Percentiles rank a stretch among this genome's conserved stretches.
These are phyloP conservation scores for Anthopleura sola DNA, from an alignment of 64 coral and sea anemone species.

Conservation along the genomic window DNA sequence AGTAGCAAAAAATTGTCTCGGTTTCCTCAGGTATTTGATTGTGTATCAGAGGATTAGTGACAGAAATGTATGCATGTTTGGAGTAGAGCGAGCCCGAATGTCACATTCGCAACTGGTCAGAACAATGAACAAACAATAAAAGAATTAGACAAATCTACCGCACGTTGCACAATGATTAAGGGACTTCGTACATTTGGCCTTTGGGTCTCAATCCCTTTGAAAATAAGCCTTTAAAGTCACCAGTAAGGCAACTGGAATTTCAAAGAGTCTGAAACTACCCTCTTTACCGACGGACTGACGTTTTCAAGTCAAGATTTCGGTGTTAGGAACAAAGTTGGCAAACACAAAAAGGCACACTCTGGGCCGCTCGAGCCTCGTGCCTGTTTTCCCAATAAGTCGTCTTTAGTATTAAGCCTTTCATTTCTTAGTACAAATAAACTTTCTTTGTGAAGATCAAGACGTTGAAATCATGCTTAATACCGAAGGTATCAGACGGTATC, in stretches of 20 bases:
- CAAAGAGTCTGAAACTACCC: not conserved
- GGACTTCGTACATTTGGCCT: slow-evolving; percentile 17
- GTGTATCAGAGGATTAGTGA: not conserved
- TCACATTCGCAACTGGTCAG: not conserved
- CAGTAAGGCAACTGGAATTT: not conserved
- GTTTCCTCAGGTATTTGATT: not conserved
- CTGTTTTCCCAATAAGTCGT: not conserved
- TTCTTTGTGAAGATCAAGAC: not conserved
- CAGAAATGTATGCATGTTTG: slow-evolving; percentile 24
- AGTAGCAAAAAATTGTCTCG: not conserved
- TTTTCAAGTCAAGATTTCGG: not conserved
- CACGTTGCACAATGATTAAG: slow-evolving; percentile 18
- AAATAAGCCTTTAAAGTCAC: not conserved
- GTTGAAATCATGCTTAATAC: not conserved
- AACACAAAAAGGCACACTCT: slow-evolving; percentile 20
- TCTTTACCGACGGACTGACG: not conserved
- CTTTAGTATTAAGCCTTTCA: not conserved
- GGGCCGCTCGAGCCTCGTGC: not conserved
- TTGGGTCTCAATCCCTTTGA: not conserved
- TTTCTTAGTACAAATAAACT: not conserved
- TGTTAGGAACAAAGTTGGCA: not conserved
- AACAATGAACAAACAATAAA: slow-evolving; percentile 27
- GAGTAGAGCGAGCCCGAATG: not conserved
- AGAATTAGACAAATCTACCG: slow-evolving; percentile 26
- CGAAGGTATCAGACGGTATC: not conserved